phyloP scores from a whole-genome alignment of 2,888 invertebrate genomes.

The Drosophila borealis region DNA sequence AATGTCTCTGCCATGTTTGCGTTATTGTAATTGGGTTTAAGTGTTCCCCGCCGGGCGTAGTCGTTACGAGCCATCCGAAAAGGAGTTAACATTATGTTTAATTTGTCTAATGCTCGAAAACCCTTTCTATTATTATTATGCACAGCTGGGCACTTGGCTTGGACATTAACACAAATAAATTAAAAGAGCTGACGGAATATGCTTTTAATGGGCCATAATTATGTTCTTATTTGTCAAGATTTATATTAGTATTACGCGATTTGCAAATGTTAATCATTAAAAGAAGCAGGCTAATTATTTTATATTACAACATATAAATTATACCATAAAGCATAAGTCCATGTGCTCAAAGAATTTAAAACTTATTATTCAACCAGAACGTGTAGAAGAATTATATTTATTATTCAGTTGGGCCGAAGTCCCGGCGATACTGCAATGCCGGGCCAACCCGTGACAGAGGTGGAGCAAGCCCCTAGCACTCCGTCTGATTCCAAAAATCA shows the following conservation, averaged over 20 bases:
- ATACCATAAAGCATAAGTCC: too few relatives aligned
- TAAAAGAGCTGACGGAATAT: slow-evolving; percentile 14
- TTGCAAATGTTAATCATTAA: too few relatives aligned
- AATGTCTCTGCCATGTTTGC: slow-evolving; percentile 28
- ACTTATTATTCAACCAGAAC: too few relatives aligned
- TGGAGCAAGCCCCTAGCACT: slow-evolving; percentile 55
- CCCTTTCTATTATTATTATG: slow-evolving; percentile 42
- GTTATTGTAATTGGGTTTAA: slow-evolving; percentile 63
- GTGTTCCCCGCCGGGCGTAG: slow-evolving; percentile 21
- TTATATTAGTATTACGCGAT: too few relatives aligned
- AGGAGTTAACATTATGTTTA: slow-evolving; percentile 69
- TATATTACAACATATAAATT: too few relatives aligned
- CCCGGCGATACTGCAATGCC: slow-evolving; percentile 6
- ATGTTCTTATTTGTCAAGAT: too few relatives aligned
- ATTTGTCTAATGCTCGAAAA: slow-evolving; percentile 69
- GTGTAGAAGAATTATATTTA: neutral
- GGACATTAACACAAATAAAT: slow-evolving; percentile 34
- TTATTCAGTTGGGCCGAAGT: neutral
- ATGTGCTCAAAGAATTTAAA: too few relatives aligned
- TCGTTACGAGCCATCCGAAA: slow-evolving; percentile 36
- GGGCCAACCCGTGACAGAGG: slow-evolving; percentile 38
- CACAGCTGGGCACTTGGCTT: slow-evolving; percentile 15
- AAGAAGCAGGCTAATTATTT: too few relatives aligned
- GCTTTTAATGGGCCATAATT: too few relatives aligned
- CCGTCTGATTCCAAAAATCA: slow-evolving; percentile 47